A percentile compares a stretch with the other conserved stretches of the same genome.
Conservation (phyloP, 2,888 invertebrate genomes). For the Chironomus tentans region DNA sequence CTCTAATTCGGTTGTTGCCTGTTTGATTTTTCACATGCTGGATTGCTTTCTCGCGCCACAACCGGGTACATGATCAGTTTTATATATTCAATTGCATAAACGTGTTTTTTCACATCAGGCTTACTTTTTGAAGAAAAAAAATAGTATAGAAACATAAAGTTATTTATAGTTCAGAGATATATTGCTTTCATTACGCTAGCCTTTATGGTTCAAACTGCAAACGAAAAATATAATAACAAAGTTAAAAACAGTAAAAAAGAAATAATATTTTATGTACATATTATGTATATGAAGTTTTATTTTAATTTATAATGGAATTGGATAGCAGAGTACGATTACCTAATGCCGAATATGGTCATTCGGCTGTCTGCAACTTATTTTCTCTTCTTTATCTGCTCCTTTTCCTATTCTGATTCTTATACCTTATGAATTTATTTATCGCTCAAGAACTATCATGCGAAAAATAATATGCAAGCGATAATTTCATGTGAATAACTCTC, state of each 20-base stretch:
- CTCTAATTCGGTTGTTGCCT: not conserved
- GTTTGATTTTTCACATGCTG: too few relatives aligned
- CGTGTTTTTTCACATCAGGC: not conserved
- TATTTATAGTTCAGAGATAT: not conserved
- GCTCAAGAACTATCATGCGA: too few relatives aligned
- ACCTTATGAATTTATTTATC: too few relatives aligned
- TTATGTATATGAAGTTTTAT: too few relatives aligned
- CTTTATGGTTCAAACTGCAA: too few relatives aligned
- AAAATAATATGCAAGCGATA: too few relatives aligned
- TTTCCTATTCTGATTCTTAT: not conserved
- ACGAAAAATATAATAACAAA: too few relatives aligned
- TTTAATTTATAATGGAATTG: too few relatives aligned
- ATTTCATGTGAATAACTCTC: too few relatives aligned
- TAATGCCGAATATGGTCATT: not conserved
- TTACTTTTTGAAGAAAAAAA: not conserved
- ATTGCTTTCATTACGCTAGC: not conserved
- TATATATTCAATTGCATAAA: conserved; percentile 1
- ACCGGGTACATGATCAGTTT: not conserved
- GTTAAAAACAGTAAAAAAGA: too few relatives aligned
- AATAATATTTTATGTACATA: not conserved
- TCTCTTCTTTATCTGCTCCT: not conserved
- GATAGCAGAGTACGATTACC: not conserved
- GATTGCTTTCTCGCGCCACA: not conserved
- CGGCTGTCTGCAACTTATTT: not conserved
- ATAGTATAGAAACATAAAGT: not conserved